Conservation (phyloP, 2,888 invertebrate species). For the Stenoptilia bipunctidactyla region DNA sequence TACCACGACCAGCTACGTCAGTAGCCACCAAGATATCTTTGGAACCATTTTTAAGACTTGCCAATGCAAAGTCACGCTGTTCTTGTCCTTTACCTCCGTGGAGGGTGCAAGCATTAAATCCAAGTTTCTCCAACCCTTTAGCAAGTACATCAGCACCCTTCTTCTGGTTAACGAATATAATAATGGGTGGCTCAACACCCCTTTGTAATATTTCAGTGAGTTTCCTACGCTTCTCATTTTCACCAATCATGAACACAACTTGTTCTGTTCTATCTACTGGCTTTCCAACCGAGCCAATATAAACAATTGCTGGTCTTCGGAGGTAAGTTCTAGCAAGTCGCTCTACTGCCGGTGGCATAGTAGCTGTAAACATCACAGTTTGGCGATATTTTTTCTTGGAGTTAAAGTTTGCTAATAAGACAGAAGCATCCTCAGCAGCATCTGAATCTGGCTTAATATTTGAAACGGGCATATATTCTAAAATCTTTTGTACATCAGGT, state of each 20-base stretch:
- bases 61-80: slow-evolving; percentile 97
- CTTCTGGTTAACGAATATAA: slow-evolving; percentile 99
- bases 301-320: slow-evolving; percentile 95
- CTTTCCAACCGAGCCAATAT: slow-evolving; percentile 96
- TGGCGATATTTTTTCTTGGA: slow-evolving; percentile 97
- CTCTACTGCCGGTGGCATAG: slow-evolving; percentile 99
- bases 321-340: slow-evolving; percentile 94
- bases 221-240: slow-evolving; percentile 96
- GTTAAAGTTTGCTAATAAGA: slow-evolving; percentile 92
- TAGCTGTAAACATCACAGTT: slow-evolving; percentile 99
- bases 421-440: slow-evolving; percentile 95
- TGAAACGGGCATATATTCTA: slow-evolving; percentile 97
- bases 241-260: slow-evolving; percentile 94
- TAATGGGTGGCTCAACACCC: slow-evolving; percentile 96
- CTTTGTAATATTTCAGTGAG: slow-evolving; percentile 90
- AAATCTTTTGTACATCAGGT: slow-evolving; percentile 96
- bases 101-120: slow-evolving; percentile 95
- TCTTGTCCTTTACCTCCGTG: slow-evolving; percentile 99
- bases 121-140: slow-evolving; percentile 95
- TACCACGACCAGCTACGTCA: slow-evolving; percentile 99
- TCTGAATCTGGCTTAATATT: slow-evolving; percentile 98
- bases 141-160: slow-evolving; percentile 98
- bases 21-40: slow-evolving; percentile 99
- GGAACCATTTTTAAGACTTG: slow-evolving; percentile 93
- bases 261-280: slow-evolving; percentile 98